Conservation (phyloP, 2,113 vertebrate species). For the Phaethon lepturus region DNA sequence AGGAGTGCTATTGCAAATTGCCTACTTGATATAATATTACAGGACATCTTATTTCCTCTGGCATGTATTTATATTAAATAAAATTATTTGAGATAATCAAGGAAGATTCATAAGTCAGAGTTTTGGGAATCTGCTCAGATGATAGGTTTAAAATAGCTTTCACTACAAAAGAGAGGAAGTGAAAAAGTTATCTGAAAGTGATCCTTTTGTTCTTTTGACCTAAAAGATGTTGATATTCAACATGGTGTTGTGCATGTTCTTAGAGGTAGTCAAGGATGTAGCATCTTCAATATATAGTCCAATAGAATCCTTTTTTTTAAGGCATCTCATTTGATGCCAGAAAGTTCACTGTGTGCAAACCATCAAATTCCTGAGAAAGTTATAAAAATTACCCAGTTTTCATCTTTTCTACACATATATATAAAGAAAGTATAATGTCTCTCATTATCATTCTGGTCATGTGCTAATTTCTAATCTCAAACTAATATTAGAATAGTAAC, state of each 20-base stretch:
- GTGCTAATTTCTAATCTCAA: background rate
- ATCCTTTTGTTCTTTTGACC: background rate
- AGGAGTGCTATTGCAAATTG: conserved; percentile 70
- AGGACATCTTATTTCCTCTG: conserved; percentile 68
- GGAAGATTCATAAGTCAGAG: conserved; percentile 57
- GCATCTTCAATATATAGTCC: background rate
- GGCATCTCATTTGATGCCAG: background rate
- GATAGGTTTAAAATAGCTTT: conserved; percentile 14
- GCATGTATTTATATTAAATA: conserved; percentile 74
- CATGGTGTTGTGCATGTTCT: background rate
- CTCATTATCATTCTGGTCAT: background rate
- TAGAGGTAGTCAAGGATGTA: background rate
- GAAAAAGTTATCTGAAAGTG: background rate
- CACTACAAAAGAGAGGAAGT: background rate
- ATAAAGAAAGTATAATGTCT: background rate
- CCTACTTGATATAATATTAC: conserved; percentile 73
- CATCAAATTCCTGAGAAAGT: background rate
- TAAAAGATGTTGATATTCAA: background rate
- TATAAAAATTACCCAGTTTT: background rate
- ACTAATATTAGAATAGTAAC: background rate
- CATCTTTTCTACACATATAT: background rate
- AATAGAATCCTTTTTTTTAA: background rate
- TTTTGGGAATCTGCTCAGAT: background rate
- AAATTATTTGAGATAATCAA: conserved; percentile 69
- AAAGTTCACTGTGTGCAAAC: background rate